phyloP scores from a whole-genome alignment of 2,797 vertebrate species.

The Gouania willdenowi region DNA sequence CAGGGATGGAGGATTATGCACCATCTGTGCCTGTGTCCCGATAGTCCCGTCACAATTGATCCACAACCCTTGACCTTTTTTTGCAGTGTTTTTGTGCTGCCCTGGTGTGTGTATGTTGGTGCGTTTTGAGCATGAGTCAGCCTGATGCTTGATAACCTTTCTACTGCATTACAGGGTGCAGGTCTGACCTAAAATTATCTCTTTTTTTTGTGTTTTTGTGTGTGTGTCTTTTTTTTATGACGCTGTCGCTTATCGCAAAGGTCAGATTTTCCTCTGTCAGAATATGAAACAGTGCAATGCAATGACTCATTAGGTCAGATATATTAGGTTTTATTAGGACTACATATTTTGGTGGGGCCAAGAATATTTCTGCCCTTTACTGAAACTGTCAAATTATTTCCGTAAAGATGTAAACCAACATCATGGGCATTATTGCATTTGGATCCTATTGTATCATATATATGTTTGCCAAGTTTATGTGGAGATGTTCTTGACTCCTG shows the following conservation, averaged over 20 bases:
- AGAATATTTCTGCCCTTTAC: not conserved
- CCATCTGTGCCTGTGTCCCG: conserved; percentile 66
- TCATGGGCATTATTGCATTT: too few relatives aligned
- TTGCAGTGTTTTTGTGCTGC: conserved; percentile 33
- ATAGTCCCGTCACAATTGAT: conserved; percentile 65
- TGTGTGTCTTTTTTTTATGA: conserved; percentile 28
- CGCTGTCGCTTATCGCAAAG: conserved; percentile 38
- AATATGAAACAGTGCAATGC: conserved; percentile 1
- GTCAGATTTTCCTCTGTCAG: conserved; percentile 29
- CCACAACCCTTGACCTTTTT: conserved; percentile 70
- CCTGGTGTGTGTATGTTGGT: conserved; percentile 27
- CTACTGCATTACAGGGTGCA: conserved; percentile 39
- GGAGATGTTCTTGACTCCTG: too few relatives aligned
- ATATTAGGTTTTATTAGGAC: conserved; percentile 1
- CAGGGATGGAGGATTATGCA: conserved; percentile 54
- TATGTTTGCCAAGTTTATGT: too few relatives aligned
- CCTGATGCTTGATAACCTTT: conserved; percentile 60
- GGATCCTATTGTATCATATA: too few relatives aligned
- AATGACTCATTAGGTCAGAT: conserved; percentile 1
- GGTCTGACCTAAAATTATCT: conserved; percentile 27
- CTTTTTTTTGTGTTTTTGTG: conserved; percentile 21
- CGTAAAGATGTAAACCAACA: too few relatives aligned
- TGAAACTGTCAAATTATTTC: too few relatives aligned
- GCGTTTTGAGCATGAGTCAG: conserved; percentile 47
- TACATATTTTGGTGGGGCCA: too few relatives aligned